Conservation (phyloP, 92 coral and sea anemone species). For the Phenganax subtilis region DNA sequence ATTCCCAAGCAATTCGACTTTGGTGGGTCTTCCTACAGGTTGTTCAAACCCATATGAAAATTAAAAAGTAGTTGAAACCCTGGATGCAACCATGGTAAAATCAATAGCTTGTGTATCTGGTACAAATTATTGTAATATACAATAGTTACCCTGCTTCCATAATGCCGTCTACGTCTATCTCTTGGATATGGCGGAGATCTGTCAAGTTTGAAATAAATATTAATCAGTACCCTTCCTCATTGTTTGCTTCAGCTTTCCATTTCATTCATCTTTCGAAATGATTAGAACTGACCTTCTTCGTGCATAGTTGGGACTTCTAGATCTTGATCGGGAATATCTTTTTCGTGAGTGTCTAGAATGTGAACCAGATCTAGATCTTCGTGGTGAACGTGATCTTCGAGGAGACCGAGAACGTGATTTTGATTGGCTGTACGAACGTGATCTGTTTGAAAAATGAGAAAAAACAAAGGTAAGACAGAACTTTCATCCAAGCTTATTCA, state of each 20-base stretch:
- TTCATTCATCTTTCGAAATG: background rate
- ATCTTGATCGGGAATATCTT: constrained; percentile 72
- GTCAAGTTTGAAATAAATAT: constrained; percentile 14
- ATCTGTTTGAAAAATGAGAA: background rate
- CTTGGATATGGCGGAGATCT: constrained; percentile 63
- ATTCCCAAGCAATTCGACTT: constrained; percentile 79
- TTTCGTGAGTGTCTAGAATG: constrained; percentile 51
- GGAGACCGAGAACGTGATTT: constrained; percentile 73
- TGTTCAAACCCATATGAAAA: background rate
- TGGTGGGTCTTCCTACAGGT: constrained; percentile 74
- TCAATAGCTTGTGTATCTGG: background rate
- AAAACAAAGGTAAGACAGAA: background rate
- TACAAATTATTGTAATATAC: background rate
- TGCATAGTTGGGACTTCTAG: constrained; percentile 81
- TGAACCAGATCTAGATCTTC: constrained; percentile 50
- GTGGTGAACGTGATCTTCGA: constrained; percentile 40
- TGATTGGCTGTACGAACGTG: constrained; percentile 56
- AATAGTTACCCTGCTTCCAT: constrained; percentile 65
- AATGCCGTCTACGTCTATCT: constrained; percentile 68
- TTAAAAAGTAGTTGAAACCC: background rate
- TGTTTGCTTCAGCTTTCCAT: background rate
- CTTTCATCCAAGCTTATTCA: background rate
- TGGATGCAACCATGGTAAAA: background rate
- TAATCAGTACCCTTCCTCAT: no score
- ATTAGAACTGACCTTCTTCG: constrained; percentile 40